These are phyloP conservation scores for Agonopterix subpropinquella DNA, from an alignment of 2,888 invertebrate species.

Conservation along the genomic window DNA sequence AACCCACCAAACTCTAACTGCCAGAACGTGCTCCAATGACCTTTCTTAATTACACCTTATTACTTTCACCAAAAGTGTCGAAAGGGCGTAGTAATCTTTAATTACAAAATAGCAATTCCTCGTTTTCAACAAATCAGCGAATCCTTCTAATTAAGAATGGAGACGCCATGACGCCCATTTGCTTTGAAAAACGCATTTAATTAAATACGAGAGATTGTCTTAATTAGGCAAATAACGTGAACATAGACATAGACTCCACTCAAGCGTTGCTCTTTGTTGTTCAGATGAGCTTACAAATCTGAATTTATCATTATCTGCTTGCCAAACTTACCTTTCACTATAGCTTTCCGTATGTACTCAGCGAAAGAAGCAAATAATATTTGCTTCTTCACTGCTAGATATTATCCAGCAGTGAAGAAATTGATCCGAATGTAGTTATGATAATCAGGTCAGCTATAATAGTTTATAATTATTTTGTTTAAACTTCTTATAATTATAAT, in stretches of 20 bases:
- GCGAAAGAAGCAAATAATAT: too few species aligned
- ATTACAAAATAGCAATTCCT: slow-evolving; percentile 2
- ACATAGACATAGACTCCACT: slow-evolving; percentile 21
- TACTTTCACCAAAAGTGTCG: not conserved
- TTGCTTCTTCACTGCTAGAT: too few species aligned
- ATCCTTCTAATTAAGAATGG: slow-evolving; percentile 17
- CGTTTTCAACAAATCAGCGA: slow-evolving; percentile 5
- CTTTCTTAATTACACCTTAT: not conserved
- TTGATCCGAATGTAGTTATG: too few species aligned
- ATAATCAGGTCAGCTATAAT: too few species aligned
- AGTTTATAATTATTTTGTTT: too few species aligned
- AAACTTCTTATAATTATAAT: too few species aligned
- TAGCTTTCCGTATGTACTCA: too few species aligned
- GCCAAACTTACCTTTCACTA: too few species aligned
- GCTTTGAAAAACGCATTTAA: slow-evolving; percentile 32
- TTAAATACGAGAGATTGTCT: slow-evolving; percentile 28
- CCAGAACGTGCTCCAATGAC: not conserved
- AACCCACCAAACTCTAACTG: too few species aligned
- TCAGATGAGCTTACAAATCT: too few species aligned
- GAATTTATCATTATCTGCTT: too few species aligned
- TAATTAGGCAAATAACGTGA: slow-evolving; percentile 27
- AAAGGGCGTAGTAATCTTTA: slow-evolving; percentile 1
- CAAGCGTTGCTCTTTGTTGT: not conserved
- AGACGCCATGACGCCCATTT: not conserved
- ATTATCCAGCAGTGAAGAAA: too few species aligned